phyloP scores from a whole-genome alignment of 2,888 invertebrate genomes.

The Corythucha ciliata region DNA sequence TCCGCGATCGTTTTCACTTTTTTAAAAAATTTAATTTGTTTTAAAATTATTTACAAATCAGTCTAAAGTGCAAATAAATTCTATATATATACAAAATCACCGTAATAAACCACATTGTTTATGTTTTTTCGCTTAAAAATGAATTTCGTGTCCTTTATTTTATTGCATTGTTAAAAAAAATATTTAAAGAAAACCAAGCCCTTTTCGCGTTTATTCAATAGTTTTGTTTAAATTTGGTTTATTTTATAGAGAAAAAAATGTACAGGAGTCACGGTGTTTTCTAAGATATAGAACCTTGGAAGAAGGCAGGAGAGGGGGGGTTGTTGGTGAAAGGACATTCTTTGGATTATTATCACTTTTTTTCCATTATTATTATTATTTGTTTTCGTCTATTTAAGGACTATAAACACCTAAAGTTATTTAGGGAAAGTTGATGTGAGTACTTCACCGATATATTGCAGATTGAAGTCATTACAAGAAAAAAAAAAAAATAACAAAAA shows the following conservation, averaged over 20 bases:
- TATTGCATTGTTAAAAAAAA: constrained; percentile 16
- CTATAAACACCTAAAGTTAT: background rate
- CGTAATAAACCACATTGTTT: constrained; percentile 1
- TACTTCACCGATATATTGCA: too few species aligned
- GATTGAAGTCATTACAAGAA: too few species aligned
- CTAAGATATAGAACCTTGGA: too few species aligned
- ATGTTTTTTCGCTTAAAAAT: background rate
- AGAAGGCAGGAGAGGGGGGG: too few species aligned
- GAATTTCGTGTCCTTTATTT: background rate
- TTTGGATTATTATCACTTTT: constrained; percentile 5
- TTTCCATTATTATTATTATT: background rate
- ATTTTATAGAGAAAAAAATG: too few species aligned
- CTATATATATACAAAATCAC: constrained; percentile 12
- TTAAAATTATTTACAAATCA: constrained; percentile 15
- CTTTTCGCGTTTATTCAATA: constrained; percentile 8
- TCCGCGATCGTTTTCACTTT: too few species aligned
- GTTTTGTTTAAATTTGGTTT: too few species aligned
- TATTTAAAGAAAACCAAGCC: too few species aligned
- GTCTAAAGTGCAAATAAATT: constrained; percentile 16
- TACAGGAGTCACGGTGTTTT: too few species aligned
- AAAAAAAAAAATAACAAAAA: background rate
- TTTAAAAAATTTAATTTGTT: constrained; percentile 3
- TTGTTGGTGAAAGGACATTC: too few species aligned
- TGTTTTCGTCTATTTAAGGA: background rate
- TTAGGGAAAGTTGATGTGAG: too few species aligned